Percentiles rank a stretch among this genome's conserved stretches.
Evolutionary conservation across 30 jellyfish, hydroid and myxozoan genomes (phyloP).

Genomic region (Nemopilema nomurai): DNA sequence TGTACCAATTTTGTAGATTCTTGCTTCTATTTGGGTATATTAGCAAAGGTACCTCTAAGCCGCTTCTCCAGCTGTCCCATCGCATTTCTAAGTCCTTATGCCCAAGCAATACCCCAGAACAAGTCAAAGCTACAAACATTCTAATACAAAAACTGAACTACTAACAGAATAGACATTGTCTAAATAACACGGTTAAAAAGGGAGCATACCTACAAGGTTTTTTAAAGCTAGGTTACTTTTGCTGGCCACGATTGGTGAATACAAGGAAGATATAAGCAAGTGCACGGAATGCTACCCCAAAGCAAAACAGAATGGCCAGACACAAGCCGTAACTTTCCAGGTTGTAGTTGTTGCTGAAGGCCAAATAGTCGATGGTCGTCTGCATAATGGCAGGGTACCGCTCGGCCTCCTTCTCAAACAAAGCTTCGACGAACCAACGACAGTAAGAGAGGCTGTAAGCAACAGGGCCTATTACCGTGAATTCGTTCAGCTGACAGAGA

Average conservation of each 20-base stretch:
- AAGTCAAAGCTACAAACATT: no score
- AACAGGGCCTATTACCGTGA: conserved; percentile 58
- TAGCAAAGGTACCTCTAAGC: no score
- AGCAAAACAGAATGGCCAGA: conserved; percentile 26
- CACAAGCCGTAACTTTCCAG: conserved; percentile 55
- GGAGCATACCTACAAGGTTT: neutral
- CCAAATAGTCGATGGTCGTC: conserved; percentile 23
- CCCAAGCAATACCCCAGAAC: no score
- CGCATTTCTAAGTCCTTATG: no score
- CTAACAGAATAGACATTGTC: no score
- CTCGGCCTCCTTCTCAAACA: conserved; percentile 71
- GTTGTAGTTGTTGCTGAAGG: conserved; percentile 43
- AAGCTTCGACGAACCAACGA: conserved; percentile 76
- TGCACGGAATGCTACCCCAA: conserved; percentile 57
- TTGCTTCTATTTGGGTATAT: no score
- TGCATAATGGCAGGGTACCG: conserved; percentile 67
- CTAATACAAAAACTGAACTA: no score
- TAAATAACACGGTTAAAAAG: no score
- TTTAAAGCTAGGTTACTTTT: conserved; percentile 6
- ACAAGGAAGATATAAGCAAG: conserved; percentile 43
- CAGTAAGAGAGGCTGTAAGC: conserved; percentile 75
- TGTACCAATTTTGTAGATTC: no score
- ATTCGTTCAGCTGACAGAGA: conserved; percentile 49
- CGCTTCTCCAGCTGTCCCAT: no score
- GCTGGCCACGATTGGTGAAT: conserved; percentile 76